phyloP scores from a whole-genome alignment of 2,888 invertebrate genomes.

The Ochropleura plecta region DNA sequence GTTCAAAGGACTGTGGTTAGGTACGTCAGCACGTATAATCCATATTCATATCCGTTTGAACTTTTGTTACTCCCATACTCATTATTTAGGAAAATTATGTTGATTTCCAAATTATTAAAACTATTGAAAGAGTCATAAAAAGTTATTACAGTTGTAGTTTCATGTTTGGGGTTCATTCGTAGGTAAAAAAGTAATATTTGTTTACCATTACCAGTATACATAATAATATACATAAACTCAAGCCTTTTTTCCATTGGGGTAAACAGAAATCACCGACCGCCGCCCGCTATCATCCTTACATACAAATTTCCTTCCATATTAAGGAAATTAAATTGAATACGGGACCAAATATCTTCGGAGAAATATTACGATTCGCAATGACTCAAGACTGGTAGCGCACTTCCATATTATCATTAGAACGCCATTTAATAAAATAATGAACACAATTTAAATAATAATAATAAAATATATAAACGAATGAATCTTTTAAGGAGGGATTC shows the following conservation, averaged over 20 bases:
- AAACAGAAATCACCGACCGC: background rate
- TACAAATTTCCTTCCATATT: background rate
- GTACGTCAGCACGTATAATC: background rate
- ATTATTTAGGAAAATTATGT: background rate
- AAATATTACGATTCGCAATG: constrained; percentile 31
- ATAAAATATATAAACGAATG: constrained; percentile 2
- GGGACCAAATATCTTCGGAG: background rate
- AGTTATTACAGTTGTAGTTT: too few relatives aligned
- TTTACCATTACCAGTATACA: too few relatives aligned
- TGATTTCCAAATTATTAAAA: background rate
- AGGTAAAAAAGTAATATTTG: background rate
- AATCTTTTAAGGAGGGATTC: constrained; percentile 30
- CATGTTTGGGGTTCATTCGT: background rate
- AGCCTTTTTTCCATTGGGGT: background rate
- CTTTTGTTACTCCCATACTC: background rate
- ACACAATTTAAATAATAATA: constrained; percentile 19
- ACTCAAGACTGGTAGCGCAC: constrained; percentile 9
- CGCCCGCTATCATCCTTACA: background rate
- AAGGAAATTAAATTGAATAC: background rate
- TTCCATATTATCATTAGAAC: constrained; percentile 46
- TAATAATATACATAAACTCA: too few relatives aligned
- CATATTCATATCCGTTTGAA: background rate
- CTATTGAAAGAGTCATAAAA: background rate
- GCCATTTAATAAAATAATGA: constrained; percentile 41
- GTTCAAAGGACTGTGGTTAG: constrained; percentile 11